Evolutionary conservation across 2,888 invertebrate species (phyloP).

Genomic region (Agrochola lychnidis): DNA sequence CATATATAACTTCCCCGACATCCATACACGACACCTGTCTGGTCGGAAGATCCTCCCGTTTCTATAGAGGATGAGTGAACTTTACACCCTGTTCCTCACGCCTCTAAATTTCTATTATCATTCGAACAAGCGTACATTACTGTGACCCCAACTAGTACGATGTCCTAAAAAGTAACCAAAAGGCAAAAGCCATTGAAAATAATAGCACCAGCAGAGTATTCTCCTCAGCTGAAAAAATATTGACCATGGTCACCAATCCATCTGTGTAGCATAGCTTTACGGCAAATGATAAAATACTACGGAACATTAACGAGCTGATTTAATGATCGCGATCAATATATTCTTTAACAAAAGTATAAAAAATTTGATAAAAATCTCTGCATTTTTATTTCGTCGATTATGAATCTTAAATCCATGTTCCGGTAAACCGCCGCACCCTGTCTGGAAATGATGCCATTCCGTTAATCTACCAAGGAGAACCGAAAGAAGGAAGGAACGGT

Average conservation of each 20-base stretch:
- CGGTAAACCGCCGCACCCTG: slow-evolving; percentile 22
- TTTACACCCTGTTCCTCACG: too few species aligned
- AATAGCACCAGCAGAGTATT: neutral
- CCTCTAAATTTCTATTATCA: too few species aligned
- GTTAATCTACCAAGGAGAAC: slow-evolving; percentile 35
- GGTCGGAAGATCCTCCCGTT: too few species aligned
- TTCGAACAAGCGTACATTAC: too few species aligned
- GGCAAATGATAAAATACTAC: neutral
- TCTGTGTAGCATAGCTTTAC: neutral
- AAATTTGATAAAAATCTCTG: neutral
- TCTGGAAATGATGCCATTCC: slow-evolving; percentile 19
- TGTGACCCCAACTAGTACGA: neutral
- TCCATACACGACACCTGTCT: too few species aligned
- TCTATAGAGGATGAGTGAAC: too few species aligned
- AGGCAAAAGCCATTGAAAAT: neutral
- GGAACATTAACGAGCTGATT: neutral
- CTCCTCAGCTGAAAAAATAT: neutral
- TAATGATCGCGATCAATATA: neutral
- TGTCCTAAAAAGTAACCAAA: neutral
- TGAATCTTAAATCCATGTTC: slow-evolving; percentile 2
- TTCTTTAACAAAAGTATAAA: too few species aligned
- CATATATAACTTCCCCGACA: too few species aligned
- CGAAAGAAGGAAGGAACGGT: slow-evolving; percentile 48
- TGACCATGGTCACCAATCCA: neutral
- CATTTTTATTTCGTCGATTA: neutral